Evolutionary conservation across 1,140 invertebrate genomes (phyloP).

Genomic region (Pseudomyrmex pallidus): DNA sequence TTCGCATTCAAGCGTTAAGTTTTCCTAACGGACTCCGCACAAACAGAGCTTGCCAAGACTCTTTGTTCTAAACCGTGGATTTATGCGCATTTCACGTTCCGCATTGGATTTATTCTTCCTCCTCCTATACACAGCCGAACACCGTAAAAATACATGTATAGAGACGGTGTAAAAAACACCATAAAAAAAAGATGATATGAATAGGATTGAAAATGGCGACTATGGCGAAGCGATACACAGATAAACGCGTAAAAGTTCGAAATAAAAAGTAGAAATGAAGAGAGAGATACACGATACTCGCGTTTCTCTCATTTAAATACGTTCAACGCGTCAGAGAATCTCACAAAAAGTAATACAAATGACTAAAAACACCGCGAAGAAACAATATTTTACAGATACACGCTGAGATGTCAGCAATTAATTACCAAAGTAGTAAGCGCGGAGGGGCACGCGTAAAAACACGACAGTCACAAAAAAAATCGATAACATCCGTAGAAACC

Average conservation of each 20-base stretch:
- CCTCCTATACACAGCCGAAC: slow-evolving; percentile 1
- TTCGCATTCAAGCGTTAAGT: slow-evolving; percentile 66
- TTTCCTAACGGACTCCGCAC: slow-evolving; percentile 67
- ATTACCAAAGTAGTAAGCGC: neutral
- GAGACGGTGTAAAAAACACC: neutral
- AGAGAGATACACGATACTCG: neutral
- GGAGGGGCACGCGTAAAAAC: no score
- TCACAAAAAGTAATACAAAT: neutral
- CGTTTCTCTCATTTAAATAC: no score
- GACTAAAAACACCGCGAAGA: neutral
- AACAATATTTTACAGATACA: neutral
- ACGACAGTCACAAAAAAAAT: no score
- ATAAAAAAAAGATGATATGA: neutral
- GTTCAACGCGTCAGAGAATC: no score
- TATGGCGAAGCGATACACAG: neutral
- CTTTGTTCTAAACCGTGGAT: slow-evolving; percentile 71
- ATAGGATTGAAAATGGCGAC: neutral
- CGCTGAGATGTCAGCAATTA: neutral
- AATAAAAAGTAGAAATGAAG: slow-evolving; percentile 6
- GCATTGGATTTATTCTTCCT: slow-evolving; percentile 60
- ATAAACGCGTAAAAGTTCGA: neutral
- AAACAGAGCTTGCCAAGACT: slow-evolving; percentile 63
- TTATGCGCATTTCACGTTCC: slow-evolving; percentile 65
- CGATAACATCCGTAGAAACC: neutral
- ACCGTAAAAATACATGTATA: slow-evolving; percentile 16